Base-by-base conservation (phyloP, 2,113 vertebrate species). In the Dryoscopus gambensis region DNA sequence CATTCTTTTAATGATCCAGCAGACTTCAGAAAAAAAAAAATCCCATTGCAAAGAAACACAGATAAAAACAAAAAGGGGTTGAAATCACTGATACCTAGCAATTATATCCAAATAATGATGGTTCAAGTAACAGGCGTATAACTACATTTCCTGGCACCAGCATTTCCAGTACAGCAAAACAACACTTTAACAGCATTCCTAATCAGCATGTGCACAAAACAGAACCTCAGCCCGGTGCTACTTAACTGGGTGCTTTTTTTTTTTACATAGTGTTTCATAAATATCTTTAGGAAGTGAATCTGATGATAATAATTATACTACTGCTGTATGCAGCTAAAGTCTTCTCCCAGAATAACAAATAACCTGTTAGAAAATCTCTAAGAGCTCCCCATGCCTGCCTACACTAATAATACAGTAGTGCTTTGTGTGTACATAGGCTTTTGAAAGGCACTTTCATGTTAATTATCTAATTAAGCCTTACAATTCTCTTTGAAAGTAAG, bases 221-320 rank as follows among this genome's bases (percentile, higher is more conserved):
- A 92, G 78, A 87, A 57, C 37, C 33, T 56, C 65, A 70, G 46
- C 95, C 95, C 74, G 1, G 30, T 56, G 49, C 73, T 95, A 19
- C 90, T 96, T 87, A 93, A 83, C 59, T 89, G 40, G 35, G 63
- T 84, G n/a, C 17, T 19, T 17, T 82, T 78, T 93, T 24, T 80
- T 93, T 95, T 89, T 59, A 28, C 91, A 74, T 15, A 87, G 62
- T 64, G 81, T 88, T 97, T 97, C 49, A 60, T 93, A 96, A 97
- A 94, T 95, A 95, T 94, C 97, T 97, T 97, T 95, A 90, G 93
- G 95, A 96, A 98, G 96, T 96, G 94, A 83, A 96, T 96, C 79
- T 94, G 78, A 97, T 96, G 75, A 83, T 94, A 87, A 97, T 95
- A 84, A 97, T 97, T 96, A 97, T 88, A 64, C 92, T 90, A 56